phyloP scores from a whole-genome alignment of 2,113 vertebrate genomes.

The Mugil cephalus region DNA sequence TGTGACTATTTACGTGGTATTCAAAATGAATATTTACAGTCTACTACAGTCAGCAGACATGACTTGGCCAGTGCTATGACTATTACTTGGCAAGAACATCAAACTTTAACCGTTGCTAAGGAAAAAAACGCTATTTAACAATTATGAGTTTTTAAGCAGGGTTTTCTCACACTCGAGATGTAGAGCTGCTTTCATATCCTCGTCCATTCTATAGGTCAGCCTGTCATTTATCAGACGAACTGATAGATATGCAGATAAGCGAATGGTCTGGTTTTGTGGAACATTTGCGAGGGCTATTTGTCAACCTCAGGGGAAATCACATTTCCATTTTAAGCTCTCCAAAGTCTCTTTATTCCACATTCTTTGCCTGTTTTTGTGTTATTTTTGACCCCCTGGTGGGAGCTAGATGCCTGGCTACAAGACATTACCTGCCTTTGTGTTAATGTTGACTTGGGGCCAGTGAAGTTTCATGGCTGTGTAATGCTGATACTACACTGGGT shows the following conservation, averaged over 20 bases:
- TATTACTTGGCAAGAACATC: background rate
- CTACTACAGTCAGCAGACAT: background rate
- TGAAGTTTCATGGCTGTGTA: constrained; percentile 22
- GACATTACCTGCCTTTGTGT: constrained; percentile 27
- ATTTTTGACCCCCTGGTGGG: background rate
- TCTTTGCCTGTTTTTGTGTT: background rate
- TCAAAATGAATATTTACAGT: constrained; percentile 5
- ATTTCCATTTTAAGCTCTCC: background rate
- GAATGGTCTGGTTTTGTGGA: background rate
- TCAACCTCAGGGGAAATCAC: background rate
- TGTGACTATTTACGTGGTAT: background rate
- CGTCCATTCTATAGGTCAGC: background rate
- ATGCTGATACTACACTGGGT: constrained; percentile 31
- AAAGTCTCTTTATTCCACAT: constrained; percentile 2
- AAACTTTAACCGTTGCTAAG: no score
- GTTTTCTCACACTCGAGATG: background rate
- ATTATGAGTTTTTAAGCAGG: background rate
- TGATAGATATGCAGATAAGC: background rate
- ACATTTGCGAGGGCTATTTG: background rate
- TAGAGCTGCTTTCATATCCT: background rate
- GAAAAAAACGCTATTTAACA: background rate
- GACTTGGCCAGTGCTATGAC: constrained; percentile 1
- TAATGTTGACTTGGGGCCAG: constrained; percentile 34
- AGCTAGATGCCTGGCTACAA: constrained; percentile 15
- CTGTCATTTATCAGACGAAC: background rate